These are phyloP conservation scores for Metacarcinus magister DNA, from an alignment of 2,888 invertebrate species.

Conservation along the genomic window DNA sequence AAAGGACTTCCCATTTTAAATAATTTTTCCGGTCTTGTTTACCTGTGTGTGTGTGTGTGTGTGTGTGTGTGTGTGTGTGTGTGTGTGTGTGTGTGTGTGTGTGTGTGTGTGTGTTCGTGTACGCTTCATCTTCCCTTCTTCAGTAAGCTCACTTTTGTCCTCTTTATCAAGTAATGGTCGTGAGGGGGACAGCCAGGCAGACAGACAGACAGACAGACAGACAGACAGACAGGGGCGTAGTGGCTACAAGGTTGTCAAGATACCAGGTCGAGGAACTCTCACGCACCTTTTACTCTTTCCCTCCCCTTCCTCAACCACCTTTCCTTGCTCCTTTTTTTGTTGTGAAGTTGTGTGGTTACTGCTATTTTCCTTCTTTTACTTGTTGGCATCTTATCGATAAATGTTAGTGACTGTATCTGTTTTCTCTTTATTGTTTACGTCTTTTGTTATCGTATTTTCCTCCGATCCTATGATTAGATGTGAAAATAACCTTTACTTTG, in stretches of 20 bases:
- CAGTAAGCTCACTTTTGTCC: background rate
- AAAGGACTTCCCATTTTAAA: too few species aligned
- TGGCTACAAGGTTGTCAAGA: background rate
- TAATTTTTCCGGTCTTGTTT: too few species aligned
- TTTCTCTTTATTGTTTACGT: too few species aligned
- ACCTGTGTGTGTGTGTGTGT: too few species aligned
- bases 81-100: background rate
- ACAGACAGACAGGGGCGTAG: background rate
- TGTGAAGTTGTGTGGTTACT: background rate
- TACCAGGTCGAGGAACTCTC: background rate
- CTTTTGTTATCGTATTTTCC: too few species aligned
- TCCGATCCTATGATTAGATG: too few species aligned
- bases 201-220: background rate
- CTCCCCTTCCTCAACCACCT: background rate
- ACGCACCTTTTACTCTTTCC: background rate
- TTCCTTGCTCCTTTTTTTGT: background rate
- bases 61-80: too few species aligned
- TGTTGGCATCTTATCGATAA: background rate
- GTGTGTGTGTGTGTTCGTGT: background rate
- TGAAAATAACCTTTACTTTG: background rate
- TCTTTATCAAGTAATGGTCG: background rate
- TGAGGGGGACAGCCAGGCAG: background rate
- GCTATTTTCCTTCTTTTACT: background rate
- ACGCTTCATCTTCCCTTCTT: too few species aligned
- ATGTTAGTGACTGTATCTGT: too few species aligned